Evolutionary conservation across 2,888 invertebrate species (phyloP).

Genomic region (Epirrhoe alternata): DNA sequence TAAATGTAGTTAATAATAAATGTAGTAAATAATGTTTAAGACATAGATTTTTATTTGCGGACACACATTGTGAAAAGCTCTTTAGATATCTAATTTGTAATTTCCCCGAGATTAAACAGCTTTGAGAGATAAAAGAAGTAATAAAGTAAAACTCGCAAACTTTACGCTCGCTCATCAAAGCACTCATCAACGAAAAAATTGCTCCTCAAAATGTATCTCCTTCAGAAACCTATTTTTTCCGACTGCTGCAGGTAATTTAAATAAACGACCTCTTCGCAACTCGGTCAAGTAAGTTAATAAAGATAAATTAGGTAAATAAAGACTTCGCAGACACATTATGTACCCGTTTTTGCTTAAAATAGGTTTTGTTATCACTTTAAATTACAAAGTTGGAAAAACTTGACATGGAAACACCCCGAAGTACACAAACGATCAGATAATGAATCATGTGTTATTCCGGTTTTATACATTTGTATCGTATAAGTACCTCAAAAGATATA

Average conservation of each 20-base stretch:
- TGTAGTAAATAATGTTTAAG: no score
- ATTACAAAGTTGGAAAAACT: constrained; percentile 6
- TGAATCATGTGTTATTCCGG: neutral
- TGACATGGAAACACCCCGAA: neutral
- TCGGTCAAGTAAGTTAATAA: constrained; percentile 50
- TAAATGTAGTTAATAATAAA: no score
- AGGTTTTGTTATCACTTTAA: constrained; percentile 32
- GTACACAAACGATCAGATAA: neutral
- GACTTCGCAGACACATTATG: constrained; percentile 37
- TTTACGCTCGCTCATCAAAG: constrained; percentile 33
- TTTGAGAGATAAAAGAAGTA: constrained; percentile 11
- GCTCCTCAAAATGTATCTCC: constrained; percentile 45
- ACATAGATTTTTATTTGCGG: no score
- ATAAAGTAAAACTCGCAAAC: constrained; percentile 18
- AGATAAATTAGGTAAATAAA: constrained; percentile 49
- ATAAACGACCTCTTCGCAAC: constrained; percentile 50
- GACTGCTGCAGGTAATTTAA: constrained; percentile 48
- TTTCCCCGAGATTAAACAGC: neutral
- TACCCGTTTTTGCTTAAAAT: constrained; percentile 36
- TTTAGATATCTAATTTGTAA: neutral
- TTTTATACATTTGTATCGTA: neutral
- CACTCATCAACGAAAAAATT: constrained; percentile 38
- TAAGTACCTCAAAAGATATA: neutral
- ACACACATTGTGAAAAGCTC: neutral
- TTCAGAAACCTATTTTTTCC: constrained; percentile 46